Evolutionary conservation across 1,140 invertebrate species (phyloP).

Genomic region (Tachypleus tridentatus): DNA sequence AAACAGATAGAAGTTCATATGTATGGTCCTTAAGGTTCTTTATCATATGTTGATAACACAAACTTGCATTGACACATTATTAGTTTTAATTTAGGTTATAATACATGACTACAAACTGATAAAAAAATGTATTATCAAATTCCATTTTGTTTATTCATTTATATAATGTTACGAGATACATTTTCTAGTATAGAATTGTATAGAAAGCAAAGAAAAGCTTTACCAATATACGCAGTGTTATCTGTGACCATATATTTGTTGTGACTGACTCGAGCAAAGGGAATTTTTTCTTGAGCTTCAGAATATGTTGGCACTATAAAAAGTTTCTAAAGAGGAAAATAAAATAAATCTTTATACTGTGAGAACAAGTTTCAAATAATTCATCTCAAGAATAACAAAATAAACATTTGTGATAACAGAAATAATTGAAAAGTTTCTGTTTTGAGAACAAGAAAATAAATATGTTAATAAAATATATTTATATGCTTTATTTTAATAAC

Average conservation of each 20-base stretch:
- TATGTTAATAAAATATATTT: too few species aligned
- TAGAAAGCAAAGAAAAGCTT: conserved; percentile 4
- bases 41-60: not conserved
- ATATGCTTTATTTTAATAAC: conserved; percentile 26
- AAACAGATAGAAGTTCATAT: conserved; percentile 2
- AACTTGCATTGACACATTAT: too few species aligned
- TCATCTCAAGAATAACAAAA: too few species aligned
- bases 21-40: not conserved
- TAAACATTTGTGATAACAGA: too few species aligned
- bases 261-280: conserved; percentile 84
- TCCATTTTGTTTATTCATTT: too few species aligned
- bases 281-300: conserved; percentile 64
- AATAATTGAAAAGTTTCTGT: not conserved
- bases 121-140: too few species aligned
- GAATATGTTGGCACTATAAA: conserved; percentile 44
- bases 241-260: conserved; percentile 99
- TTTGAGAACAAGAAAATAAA: too few species aligned
- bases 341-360: too few species aligned
- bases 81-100: not conserved
- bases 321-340: conserved; percentile 33
- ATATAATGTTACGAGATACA: too few species aligned
- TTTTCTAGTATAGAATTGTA: too few species aligned
- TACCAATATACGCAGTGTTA: conserved; percentile 74
- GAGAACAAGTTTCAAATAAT: too few species aligned
- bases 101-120: too few species aligned